phyloP scores from a whole-genome alignment of 2,888 invertebrate species.

The Lasioglossum figueresi region DNA sequence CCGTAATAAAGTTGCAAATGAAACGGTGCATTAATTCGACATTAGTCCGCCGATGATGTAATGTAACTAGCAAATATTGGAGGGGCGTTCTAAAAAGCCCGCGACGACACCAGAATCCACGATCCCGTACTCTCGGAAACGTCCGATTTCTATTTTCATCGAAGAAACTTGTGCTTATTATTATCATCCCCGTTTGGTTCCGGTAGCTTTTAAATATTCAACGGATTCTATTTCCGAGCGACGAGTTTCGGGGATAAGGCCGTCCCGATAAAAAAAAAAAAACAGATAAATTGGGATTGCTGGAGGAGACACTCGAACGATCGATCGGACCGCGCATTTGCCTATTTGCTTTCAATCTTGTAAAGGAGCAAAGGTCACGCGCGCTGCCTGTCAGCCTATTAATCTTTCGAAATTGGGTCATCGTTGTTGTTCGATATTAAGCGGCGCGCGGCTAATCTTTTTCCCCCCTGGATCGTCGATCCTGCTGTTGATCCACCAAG shows the following conservation, averaged over 20 bases:
- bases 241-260: background rate
- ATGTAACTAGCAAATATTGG: background rate
- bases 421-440: constrained; percentile 55
- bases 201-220: background rate
- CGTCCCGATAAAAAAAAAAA: background rate
- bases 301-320: constrained; percentile 23
- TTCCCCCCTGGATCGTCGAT: background rate
- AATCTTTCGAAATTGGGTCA: constrained; percentile 63
- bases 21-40: background rate
- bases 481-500: constrained; percentile 10
- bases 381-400: constrained; percentile 50
- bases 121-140: background rate
- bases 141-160: background rate
- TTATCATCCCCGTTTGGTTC: background rate
- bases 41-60: background rate
- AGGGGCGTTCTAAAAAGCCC: background rate
- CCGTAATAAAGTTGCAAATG: background rate
- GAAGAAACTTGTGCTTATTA: background rate
- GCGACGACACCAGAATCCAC: background rate
- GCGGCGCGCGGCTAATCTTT: constrained; percentile 34
- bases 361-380: constrained; percentile 49
- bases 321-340: constrained; percentile 50
- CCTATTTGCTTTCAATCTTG: constrained; percentile 58
- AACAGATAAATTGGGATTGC: constrained; percentile 25
- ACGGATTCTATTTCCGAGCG: background rate